Evolutionary conservation across 2,888 invertebrate genomes (phyloP), one percentile per base, ranked within the genome.

Genomic region (Seira musarum): DNA sequence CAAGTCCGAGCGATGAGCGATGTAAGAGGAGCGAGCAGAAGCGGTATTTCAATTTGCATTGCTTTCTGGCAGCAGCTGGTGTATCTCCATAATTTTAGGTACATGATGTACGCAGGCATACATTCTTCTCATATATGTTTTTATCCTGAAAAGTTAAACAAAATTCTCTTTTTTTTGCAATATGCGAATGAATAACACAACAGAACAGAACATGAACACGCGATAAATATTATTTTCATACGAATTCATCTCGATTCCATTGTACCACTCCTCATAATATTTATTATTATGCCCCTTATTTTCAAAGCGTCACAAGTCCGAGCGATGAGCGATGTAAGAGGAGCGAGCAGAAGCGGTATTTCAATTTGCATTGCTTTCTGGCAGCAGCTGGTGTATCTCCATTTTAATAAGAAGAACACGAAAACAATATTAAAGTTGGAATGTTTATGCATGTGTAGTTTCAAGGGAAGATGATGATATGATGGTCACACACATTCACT

Each of bases 31-130:
- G 40, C 40, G 40, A 40, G n/a, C n/a, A n/a, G n/a, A 57, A 57
- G 17, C 57, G 57, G 57, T n/a, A 40, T 40, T n/a, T n/a, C n/a
- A n/a, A n/a, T n/a, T n/a, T n/a, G n/a, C n/a, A n/a, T n/a, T n/a
- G n/a, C n/a, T n/a, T n/a, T n/a, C n/a, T 40, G 57, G 57, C 57
- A 57, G 57, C 57, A 57, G 57, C 57, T 57, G 57, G 57, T 57
- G 10, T 57, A 57, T n/a, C 57, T 57, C 57, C 17, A 57, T n/a
- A n/a, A n/a, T n/a, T 40, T 13, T 40, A 40, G 40, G 40, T 40
- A 40, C 40, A 40, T 40, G 40, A 8, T 40, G 6, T 40, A 40
- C 40, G 13, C 40, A 13, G 40, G 40, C 40, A 5, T 40, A 8
- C 40, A 40, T 5, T 8, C 13, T 40, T 40, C 13, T 40, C 6